These are phyloP conservation scores for Cheumatopsyche charites DNA, from an alignment of 1,140 invertebrate species.

Conservation along the genomic window DNA sequence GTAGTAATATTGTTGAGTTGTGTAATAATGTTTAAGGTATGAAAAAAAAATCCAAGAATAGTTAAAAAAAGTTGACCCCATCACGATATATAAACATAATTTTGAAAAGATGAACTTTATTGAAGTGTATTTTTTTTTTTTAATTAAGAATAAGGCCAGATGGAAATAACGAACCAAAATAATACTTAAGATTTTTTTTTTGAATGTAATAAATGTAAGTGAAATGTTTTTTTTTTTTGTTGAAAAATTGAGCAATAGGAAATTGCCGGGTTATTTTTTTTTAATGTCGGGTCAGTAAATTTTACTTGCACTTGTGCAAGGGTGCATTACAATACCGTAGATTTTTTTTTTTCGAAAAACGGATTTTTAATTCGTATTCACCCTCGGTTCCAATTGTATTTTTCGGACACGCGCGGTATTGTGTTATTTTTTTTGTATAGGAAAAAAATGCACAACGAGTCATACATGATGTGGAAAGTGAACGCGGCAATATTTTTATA, in stretches of 20 bases:
- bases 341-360: slow-evolving; percentile 4
- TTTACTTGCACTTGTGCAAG: slow-evolving; percentile 5
- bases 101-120: slow-evolving; percentile 9
- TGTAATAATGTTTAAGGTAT: slow-evolving; percentile 33
- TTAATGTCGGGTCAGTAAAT: no score
- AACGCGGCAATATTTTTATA: slow-evolving; percentile 19
- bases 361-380: slow-evolving; percentile 9
- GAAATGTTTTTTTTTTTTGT: no score
- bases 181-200: slow-evolving; percentile 42
- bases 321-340: slow-evolving; percentile 7
- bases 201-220: no score
- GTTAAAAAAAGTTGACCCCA: slow-evolving; percentile 14
- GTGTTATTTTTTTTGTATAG: neutral
- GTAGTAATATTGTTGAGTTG: slow-evolving; percentile 47
- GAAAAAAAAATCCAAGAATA: slow-evolving; percentile 16
- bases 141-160: slow-evolving; percentile 45
- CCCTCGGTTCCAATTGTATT: neutral
- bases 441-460: slow-evolving; percentile 19
- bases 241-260: no score
- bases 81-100: no score
- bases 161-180: slow-evolving; percentile 48
- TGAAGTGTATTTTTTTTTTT: slow-evolving; percentile 2
- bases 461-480: neutral
- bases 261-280: no score
- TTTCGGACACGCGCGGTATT: slow-evolving; percentile 7